These are phyloP conservation scores for Lophotis ruficrista DNA, from an alignment of 2,113 vertebrate genomes.

Conservation along the genomic window DNA sequence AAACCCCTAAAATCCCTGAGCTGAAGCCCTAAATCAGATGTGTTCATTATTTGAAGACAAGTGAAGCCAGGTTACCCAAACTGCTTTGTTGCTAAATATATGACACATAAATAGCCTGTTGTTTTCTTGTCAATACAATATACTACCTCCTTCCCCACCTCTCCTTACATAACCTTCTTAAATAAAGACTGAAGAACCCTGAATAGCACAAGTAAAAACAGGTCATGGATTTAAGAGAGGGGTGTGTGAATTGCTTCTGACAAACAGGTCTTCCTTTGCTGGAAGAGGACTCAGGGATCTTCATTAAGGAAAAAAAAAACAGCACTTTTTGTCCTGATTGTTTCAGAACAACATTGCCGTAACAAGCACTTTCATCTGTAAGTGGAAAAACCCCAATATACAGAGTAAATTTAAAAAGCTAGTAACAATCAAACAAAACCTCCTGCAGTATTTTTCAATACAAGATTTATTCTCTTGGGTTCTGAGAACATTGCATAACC, in stretches of 20 bases:
- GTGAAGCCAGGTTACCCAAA: constrained; percentile 45
- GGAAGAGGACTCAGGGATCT: constrained; percentile 1
- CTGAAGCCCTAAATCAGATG: neutral
- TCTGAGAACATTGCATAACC: constrained; percentile 34
- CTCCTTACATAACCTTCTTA: constrained; percentile 57
- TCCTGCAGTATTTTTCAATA: neutral
- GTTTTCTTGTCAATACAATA: constrained; percentile 31
- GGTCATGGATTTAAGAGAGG: constrained; percentile 43
- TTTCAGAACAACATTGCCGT: neutral
- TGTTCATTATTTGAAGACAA: constrained; percentile 33
- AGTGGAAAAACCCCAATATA: neutral
- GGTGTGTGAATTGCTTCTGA: constrained; percentile 53
- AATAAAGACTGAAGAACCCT: constrained; percentile 56
- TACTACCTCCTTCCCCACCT: constrained; percentile 12
- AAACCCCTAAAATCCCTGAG: neutral
- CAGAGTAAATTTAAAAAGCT: neutral
- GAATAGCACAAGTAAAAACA: constrained; percentile 67
- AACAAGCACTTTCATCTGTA: neutral
- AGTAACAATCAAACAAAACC: neutral
- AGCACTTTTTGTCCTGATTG: neutral
- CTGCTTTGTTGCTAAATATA: constrained; percentile 38
- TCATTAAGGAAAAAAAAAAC: neutral
- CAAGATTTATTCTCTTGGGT: neutral
- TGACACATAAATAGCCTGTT: constrained; percentile 12
- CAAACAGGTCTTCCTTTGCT: constrained; percentile 58